phyloP scores from a whole-genome alignment of 2,113 vertebrate species.

The Stigmatopora argus region DNA sequence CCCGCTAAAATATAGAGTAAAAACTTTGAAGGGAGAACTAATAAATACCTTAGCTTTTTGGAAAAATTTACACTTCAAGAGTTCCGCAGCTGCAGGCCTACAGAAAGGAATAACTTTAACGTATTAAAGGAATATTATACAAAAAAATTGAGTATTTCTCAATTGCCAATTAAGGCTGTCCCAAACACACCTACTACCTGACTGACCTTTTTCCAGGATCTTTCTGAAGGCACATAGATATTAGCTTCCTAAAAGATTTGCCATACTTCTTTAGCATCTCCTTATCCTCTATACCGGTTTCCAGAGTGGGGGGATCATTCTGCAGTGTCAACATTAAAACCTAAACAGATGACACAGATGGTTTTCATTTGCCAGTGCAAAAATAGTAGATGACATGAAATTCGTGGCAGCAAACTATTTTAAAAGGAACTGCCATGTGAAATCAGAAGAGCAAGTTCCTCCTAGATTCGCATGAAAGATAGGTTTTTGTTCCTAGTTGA shows the following conservation, averaged over 20 bases:
- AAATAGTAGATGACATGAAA: slow-evolving; percentile 33
- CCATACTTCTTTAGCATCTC: slow-evolving; percentile 96
- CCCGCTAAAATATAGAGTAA: no score
- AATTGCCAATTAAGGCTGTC: background rate
- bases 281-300: slow-evolving; percentile 95
- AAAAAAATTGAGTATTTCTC: background rate
- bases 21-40: slow-evolving; percentile 14
- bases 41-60: slow-evolving; percentile 77
- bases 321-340: slow-evolving; percentile 98
- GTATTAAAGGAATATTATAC: background rate
- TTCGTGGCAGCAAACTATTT: slow-evolving; percentile 20
- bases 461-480: background rate
- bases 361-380: background rate
- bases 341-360: slow-evolving; percentile 62
- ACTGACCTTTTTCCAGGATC: slow-evolving; percentile 93
- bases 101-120: slow-evolving; percentile 19
- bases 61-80: slow-evolving; percentile 80
- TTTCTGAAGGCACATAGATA: slow-evolving; percentile 98
- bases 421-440: slow-evolving; percentile 1
- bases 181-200: background rate
- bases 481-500: slow-evolving; percentile 6
- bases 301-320: slow-evolving; percentile 92
- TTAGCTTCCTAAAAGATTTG: slow-evolving; percentile 97
- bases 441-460: slow-evolving; percentile 2
- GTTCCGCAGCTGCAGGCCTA: slow-evolving; percentile 75